phyloP scores from a whole-genome alignment of 2,797 vertebrate genomes.

The Hoplostethus mediterraneus region DNA sequence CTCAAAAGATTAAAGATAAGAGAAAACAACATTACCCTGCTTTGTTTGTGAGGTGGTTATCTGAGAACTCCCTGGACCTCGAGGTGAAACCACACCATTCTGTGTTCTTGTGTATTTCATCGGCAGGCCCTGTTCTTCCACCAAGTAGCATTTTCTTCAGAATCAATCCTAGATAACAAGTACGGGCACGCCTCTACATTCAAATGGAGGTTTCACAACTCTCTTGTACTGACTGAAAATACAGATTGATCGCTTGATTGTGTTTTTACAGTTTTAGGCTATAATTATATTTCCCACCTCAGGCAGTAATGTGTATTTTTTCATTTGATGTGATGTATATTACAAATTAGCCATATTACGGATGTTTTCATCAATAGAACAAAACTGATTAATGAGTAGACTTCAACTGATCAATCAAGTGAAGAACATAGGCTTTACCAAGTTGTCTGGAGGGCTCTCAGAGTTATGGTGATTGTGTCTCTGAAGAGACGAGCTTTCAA shows the following conservation, averaged over 20 bases:
- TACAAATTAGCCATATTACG: neutral
- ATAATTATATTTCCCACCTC: neutral
- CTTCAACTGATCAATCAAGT: constrained; percentile 68
- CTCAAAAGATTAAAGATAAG: no score
- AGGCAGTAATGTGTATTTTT: neutral
- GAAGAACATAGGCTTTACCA: constrained; percentile 74
- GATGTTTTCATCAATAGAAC: constrained; percentile 28
- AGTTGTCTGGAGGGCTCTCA: constrained; percentile 82
- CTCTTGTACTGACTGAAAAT: neutral
- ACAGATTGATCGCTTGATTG: neutral
- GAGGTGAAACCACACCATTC: neutral
- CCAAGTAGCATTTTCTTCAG: neutral
- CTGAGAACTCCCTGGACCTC: neutral
- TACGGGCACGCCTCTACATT: constrained; percentile 29
- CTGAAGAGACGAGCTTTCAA: constrained; percentile 82
- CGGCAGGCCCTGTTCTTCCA: constrained; percentile 27
- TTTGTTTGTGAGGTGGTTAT: neutral
- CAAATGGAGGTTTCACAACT: neutral
- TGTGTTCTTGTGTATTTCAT: constrained; percentile 11
- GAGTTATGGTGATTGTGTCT: constrained; percentile 83
- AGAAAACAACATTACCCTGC: neutral
- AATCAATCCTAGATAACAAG: constrained; percentile 22
- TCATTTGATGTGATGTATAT: constrained; percentile 6
- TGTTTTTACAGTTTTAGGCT: neutral
- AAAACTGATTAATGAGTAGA: constrained; percentile 53